Conservation (phyloP, 2,888 invertebrate species). For the Agriopis aurantiaria region DNA sequence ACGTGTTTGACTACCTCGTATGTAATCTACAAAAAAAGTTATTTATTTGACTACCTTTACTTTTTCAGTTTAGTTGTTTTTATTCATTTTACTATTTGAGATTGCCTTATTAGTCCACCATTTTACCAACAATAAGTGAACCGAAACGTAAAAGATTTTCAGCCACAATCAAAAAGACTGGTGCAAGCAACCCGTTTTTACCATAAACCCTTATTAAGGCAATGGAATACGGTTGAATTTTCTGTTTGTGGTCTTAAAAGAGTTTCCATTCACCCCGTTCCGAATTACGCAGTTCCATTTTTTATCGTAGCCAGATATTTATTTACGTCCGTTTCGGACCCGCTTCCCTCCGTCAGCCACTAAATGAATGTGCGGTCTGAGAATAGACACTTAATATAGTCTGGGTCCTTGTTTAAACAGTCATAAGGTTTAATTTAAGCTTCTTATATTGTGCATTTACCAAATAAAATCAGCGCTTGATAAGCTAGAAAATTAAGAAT, state of each 20-base stretch:
- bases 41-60: no score
- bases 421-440: background rate
- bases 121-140: background rate
- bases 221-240: slow-evolving; percentile 22
- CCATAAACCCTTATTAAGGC: slow-evolving; percentile 3
- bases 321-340: slow-evolving; percentile 51
- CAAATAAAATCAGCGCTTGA: background rate
- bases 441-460: no score
- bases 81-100: no score
- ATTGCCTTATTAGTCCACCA: no score
- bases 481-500: no score
- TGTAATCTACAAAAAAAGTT: no score
- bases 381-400: background rate
- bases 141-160: slow-evolving; percentile 14
- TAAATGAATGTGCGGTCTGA: slow-evolving; percentile 21
- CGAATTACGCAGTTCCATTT: slow-evolving; percentile 57
- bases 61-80: no score
- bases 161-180: slow-evolving; percentile 14
- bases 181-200: slow-evolving; percentile 1
- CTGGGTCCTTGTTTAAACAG: background rate
- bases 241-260: background rate
- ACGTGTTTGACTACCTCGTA: no score
- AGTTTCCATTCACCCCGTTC: slow-evolving; percentile 29
- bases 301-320: slow-evolving; percentile 64
- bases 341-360: slow-evolving; percentile 54